A percentile compares a stretch with the other conserved stretches of the same genome.
phyloP scores from a whole-genome alignment of 1,140 invertebrate species.

The Lepidotrigona ventralis region DNA sequence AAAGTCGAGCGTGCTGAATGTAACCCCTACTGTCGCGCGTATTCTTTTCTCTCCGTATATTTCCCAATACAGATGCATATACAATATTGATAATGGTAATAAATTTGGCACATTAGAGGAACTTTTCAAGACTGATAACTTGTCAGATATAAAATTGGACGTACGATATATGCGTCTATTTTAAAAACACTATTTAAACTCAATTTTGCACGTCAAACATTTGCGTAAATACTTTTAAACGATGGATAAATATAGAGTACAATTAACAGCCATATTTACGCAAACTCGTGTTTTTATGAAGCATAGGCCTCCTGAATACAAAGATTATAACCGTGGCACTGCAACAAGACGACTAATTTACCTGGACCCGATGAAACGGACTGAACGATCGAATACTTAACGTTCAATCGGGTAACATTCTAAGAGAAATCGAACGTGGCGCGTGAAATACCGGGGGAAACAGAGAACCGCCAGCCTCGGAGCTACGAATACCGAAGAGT shows the following conservation, averaged over 20 bases:
- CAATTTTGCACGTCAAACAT: neutral
- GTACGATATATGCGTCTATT: neutral
- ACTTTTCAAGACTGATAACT: too few relatives aligned
- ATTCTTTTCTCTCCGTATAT: neutral
- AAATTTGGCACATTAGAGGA: neutral
- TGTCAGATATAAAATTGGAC: neutral
- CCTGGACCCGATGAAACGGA: neutral
- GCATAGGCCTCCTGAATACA: neutral
- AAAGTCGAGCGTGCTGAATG: neutral
- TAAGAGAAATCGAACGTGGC: neutral
- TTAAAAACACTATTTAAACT: neutral
- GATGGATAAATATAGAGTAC: neutral
- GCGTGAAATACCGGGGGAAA: neutral
- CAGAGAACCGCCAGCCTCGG: neutral
- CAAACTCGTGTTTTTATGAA: neutral
- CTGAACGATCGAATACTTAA: neutral
- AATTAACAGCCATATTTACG: neutral
- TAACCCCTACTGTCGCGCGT: neutral
- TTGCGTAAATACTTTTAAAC: too few relatives aligned
- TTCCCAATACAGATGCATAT: neutral
- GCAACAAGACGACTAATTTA: neutral
- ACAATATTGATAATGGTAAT: too few relatives aligned
- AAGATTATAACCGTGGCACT: too few relatives aligned
- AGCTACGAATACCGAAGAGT: neutral
- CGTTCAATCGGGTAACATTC: neutral